Evolutionary conservation across 2,113 vertebrate genomes (phyloP), one percentile per base, ranked within the genome.

Genomic region (Marmota monax): DNA sequence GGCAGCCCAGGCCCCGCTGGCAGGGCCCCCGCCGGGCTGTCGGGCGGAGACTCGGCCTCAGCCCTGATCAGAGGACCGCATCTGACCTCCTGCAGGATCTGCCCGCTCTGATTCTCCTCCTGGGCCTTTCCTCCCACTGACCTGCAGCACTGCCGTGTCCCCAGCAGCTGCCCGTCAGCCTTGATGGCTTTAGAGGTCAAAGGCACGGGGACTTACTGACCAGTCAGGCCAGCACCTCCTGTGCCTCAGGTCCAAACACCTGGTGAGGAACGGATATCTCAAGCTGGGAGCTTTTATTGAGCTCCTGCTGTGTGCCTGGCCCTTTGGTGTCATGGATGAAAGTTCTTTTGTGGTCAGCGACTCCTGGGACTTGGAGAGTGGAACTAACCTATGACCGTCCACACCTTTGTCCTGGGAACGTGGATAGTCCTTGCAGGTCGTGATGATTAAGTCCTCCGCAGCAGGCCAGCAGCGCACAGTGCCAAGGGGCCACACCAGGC

Each of bases 61-160:
- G 7, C 12, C 9, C 69, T 90, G 94, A 93, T 96, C 96, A 96
- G 90, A 96, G 93, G 65, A 48, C 63, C 17, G 9, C 56, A 22
- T 7, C 56, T 39, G 67, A 34, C 42, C 45, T 48, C 73, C 25
- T 0, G 0, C 48, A 0, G 5, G 27, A 69, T 29, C 61, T 69
- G 77, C 5, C 85, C 82, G 9, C 76, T 84, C 83, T 51, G 25
- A 42, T n/a, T 79, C 51, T 86, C 27, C 27, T 48, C 77, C 25
- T 2, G 13, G 39, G 29, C 4, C 0, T 32, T 58, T n/a, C 11
- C 51, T 83, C n/a, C 39, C 48, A 9, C 25, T 11, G 73, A 34
- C 37, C 17, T 0, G 0, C 16, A 3, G 72, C 9, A 1, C 11
- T 11, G 23, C 13, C 0, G 1, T 6, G 69, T 45, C 77, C 61